These are phyloP conservation scores for Caerostris extrusa DNA, from an alignment of 1,140 invertebrate species.

Conservation along the genomic window DNA sequence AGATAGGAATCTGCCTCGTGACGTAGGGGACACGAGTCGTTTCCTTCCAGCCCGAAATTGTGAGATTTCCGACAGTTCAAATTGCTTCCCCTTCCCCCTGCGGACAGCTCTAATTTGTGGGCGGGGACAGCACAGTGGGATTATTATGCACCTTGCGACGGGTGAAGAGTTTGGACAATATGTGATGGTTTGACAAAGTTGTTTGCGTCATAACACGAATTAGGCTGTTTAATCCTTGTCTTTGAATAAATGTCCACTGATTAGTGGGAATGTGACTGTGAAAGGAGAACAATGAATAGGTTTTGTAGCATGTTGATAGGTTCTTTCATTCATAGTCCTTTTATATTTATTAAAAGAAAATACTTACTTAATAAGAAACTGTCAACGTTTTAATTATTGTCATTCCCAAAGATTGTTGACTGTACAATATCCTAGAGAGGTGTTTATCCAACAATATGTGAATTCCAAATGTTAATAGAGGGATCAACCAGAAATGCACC, in stretches of 20 bases:
- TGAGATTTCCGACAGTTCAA: constrained; percentile 20
- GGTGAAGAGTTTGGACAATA: not conserved
- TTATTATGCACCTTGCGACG: not conserved
- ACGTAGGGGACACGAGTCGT: not conserved
- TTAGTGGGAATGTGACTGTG: too few species aligned
- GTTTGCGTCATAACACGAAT: not conserved
- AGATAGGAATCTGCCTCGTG: not conserved
- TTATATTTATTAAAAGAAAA: too few species aligned
- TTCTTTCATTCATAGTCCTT: too few species aligned
- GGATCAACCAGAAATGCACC: too few species aligned
- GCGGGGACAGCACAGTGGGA: not conserved
- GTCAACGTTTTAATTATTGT: too few species aligned
- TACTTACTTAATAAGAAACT: too few species aligned
- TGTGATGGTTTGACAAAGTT: not conserved
- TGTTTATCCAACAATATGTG: too few species aligned
- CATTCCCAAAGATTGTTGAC: too few species aligned
- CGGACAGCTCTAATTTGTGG: constrained; percentile 6
- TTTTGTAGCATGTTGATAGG: too few species aligned
- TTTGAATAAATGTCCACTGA: not conserved
- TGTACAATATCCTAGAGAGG: too few species aligned
- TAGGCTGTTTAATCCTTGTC: not conserved
- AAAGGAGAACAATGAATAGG: too few species aligned
- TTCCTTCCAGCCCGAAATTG: constrained; percentile 39
- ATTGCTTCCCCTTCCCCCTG: constrained; percentile 32
- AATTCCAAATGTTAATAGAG: too few species aligned